A percentile compares a stretch with the other conserved stretches of the same genome.
phyloP scores from a whole-genome alignment of 2,888 invertebrate genomes.

The Cheilosia variabilis region DNA sequence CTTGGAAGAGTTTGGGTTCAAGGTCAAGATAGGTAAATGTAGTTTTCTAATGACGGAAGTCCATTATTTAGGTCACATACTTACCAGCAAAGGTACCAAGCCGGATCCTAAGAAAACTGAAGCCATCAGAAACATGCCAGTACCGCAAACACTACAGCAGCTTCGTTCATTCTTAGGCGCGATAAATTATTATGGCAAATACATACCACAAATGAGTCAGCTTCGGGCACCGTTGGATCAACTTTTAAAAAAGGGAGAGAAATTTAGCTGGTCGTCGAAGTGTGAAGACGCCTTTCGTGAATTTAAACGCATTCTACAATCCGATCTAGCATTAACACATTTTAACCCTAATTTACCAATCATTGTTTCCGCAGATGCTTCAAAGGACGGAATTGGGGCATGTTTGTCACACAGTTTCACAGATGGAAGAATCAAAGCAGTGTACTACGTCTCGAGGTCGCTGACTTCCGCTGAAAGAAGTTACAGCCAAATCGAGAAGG shows the following conservation, averaged over 20 bases:
- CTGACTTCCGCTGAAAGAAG: slow-evolving; percentile 78
- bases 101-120: slow-evolving; percentile 24
- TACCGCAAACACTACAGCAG: slow-evolving; percentile 1
- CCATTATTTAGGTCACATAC: slow-evolving; percentile 8
- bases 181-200: slow-evolving; percentile 25
- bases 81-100: neutral
- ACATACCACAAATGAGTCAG: slow-evolving; percentile 34
- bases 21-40: slow-evolving; percentile 18
- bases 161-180: slow-evolving; percentile 43
- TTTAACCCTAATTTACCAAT: slow-evolving; percentile 39
- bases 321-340: slow-evolving; percentile 31
- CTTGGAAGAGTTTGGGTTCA: slow-evolving; percentile 10
- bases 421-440: slow-evolving; percentile 74
- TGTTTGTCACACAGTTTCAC: slow-evolving; percentile 15
- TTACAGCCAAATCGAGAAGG: slow-evolving; percentile 77
- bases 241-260: slow-evolving; percentile 1
- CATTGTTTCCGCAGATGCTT: slow-evolving; percentile 23
- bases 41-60: slow-evolving; percentile 18
- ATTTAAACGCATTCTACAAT: slow-evolving; percentile 22
- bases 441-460: slow-evolving; percentile 20
- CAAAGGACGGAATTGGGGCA: slow-evolving; percentile 16
- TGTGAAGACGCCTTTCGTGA: slow-evolving; percentile 1
- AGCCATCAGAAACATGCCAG: slow-evolving; percentile 23
- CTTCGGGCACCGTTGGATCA: slow-evolving; percentile 26
- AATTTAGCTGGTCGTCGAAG: slow-evolving; percentile 3